phyloP scores from a whole-genome alignment of 2,888 invertebrate genomes.

The Ischnus inquisitorius region DNA sequence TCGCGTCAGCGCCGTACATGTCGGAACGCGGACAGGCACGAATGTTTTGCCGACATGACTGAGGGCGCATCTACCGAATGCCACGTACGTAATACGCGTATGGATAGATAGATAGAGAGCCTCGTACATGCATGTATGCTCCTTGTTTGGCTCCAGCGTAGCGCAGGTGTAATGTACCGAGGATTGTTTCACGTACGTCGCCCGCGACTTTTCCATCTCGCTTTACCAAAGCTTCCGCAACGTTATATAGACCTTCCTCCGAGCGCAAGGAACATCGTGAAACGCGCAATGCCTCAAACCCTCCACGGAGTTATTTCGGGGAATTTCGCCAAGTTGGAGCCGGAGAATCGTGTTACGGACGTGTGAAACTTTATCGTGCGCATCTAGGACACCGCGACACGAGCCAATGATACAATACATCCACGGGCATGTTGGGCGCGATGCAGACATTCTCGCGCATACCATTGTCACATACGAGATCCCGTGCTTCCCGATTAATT shows the following conservation, averaged over 20 bases:
- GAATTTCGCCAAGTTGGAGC: slow-evolving; percentile 45
- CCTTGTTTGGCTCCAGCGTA: slow-evolving; percentile 16
- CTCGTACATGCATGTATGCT: not conserved
- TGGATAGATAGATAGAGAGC: slow-evolving; percentile 1
- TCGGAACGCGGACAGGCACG: slow-evolving; percentile 17
- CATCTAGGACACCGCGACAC: slow-evolving; percentile 60
- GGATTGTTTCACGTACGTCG: slow-evolving; percentile 36
- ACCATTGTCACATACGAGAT: not conserved
- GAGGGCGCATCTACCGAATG: slow-evolving; percentile 14
- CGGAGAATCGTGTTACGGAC: slow-evolving; percentile 63
- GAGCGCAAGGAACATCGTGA: not conserved
- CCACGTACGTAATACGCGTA: slow-evolving; percentile 2
- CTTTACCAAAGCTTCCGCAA: slow-evolving; percentile 18
- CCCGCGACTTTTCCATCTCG: slow-evolving; percentile 16
- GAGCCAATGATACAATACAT: slow-evolving; percentile 34
- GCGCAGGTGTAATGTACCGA: slow-evolving; percentile 51
- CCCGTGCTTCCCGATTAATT: slow-evolving; percentile 14
- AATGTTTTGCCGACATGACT: slow-evolving; percentile 27
- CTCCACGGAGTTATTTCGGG: slow-evolving; percentile 21
- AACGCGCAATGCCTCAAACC: slow-evolving; percentile 19
- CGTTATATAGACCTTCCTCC: not conserved
- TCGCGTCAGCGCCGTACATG: not conserved
- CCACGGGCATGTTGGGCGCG: not conserved
- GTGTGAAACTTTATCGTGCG: slow-evolving; percentile 70
- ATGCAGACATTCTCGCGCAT: slow-evolving; percentile 17